phyloP scores from a whole-genome alignment of 1,140 invertebrate species.

The Trichomalopsis sarcophagae region DNA sequence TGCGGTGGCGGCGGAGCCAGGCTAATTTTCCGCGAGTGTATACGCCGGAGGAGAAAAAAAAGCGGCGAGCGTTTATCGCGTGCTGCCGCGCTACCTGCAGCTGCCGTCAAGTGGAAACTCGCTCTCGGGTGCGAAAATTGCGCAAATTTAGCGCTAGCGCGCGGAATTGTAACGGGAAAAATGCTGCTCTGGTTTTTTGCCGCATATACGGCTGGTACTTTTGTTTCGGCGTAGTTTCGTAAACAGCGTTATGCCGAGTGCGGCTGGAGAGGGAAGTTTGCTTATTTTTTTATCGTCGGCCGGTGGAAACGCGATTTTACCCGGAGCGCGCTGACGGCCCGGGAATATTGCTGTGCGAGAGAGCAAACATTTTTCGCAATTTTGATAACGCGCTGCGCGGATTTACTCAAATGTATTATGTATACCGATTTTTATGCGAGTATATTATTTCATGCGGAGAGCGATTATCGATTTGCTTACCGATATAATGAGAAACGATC shows the following conservation, averaged over 20 bases:
- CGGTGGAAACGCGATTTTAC: background rate
- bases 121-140: slow-evolving; percentile 29
- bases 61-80: slow-evolving; percentile 18
- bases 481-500: too few relatives aligned
- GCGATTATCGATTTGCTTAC: too few relatives aligned
- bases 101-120: slow-evolving; percentile 27
- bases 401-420: too few relatives aligned
- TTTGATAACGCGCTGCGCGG: too few relatives aligned
- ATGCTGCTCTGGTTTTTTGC: background rate
- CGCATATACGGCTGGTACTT: background rate
- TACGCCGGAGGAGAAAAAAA: background rate
- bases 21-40: background rate
- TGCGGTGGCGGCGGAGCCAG: background rate
- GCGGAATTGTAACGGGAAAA: slow-evolving; percentile 31
- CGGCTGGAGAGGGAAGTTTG: background rate
- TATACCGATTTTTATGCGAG: too few relatives aligned
- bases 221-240: slow-evolving; percentile 13
- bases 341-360: background rate
- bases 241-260: slow-evolving; percentile 7
- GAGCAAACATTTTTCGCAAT: background rate
- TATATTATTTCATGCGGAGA: too few relatives aligned
- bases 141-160: slow-evolving; percentile 14
- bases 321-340: background rate
- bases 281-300: background rate
- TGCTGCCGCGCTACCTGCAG: background rate